phyloP scores from a whole-genome alignment of 1,140 invertebrate species.

The Thaumatotibia leucotreta region DNA sequence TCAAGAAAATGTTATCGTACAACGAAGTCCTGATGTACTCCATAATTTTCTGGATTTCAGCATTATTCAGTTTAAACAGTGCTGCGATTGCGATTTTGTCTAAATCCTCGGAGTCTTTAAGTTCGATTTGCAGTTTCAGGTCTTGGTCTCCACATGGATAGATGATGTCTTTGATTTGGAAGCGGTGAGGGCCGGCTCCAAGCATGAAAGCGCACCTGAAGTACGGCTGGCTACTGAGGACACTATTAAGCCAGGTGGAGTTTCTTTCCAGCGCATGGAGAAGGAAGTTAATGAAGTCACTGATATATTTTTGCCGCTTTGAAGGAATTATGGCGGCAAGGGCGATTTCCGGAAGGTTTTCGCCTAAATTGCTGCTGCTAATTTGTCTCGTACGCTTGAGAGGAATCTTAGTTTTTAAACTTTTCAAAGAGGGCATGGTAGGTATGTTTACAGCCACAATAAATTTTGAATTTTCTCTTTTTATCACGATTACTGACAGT shows the following conservation, averaged over 20 bases:
- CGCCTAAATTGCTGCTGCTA: constrained; percentile 5
- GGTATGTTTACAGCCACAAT: not conserved
- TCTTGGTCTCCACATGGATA: constrained; percentile 44
- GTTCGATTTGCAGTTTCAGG: constrained; percentile 53
- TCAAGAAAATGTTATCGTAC: constrained; percentile 43
- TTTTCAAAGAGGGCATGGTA: constrained; percentile 36
- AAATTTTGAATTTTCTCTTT: not conserved
- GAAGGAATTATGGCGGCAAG: constrained; percentile 56
- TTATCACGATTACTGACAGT: too few relatives aligned
- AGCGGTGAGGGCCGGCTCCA: constrained; percentile 60
- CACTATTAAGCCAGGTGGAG: constrained; percentile 50
- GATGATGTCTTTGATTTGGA: constrained; percentile 56
- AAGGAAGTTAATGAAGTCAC: constrained; percentile 54
- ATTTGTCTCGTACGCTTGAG: constrained; percentile 31
- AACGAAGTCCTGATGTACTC: constrained; percentile 52
- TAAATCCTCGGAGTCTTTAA: constrained; percentile 55
- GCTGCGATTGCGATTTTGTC: constrained; percentile 61
- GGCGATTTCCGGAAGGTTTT: constrained; percentile 48
- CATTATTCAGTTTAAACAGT: constrained; percentile 43
- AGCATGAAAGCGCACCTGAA: constrained; percentile 57
- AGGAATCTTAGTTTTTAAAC: constrained; percentile 31
- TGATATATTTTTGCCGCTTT: constrained; percentile 56
- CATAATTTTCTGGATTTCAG: constrained; percentile 44
- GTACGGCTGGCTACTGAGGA: constrained; percentile 44
- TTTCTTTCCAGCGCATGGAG: constrained; percentile 55